Evolutionary conservation across 1,140 invertebrate species (phyloP), one percentile per base, ranked within the genome.

Genomic region (Drosophila jambulina): DNA sequence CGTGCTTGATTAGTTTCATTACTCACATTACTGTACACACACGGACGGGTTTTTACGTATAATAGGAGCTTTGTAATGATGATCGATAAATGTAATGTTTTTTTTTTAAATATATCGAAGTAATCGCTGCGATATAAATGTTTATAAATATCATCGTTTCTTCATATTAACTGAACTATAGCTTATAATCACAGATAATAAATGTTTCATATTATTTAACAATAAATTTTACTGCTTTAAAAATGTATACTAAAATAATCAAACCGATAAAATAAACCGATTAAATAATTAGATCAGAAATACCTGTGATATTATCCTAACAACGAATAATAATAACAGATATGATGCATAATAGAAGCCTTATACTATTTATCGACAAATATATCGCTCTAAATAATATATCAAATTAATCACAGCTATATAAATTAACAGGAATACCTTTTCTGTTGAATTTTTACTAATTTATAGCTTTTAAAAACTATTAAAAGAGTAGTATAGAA

Each of bases 1-100:
- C 53, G 60, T 83, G 80, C 76, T 80, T 62, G 80, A 83, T 83
- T 80, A 74, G 80, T 49, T 65, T 49, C 78, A 88, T 88, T 87
- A 83, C 80, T 87, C 83, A 87, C 75, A 56, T 38, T 56, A 34
- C 15, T 56, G 8, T 36, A 12, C 27, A 8, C n/a, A 34, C 10
- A 15, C 8, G 12, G 1, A 21, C 12, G 29, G 32, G 32, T 12
- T 56, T 56, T 10, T 0, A 12, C 6, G 21, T 34, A 38, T 5
- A 12, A 12, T 25, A 6, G 34, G 2, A n/a, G 21, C 15, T 38
- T 25, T 12, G 13, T 25, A 12, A 25, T 23, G 4, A 25, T n/a
- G n/a, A 25, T 38, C 34, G 34, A 56, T 25, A 56, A 56, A 25
- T 17, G 23, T 36, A 23, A 12, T 2, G 32, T 6, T 54, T 54